These are phyloP conservation scores for Dolichopus griseipennis DNA, from an alignment of 2,888 invertebrate genomes.

Conservation along the genomic window DNA sequence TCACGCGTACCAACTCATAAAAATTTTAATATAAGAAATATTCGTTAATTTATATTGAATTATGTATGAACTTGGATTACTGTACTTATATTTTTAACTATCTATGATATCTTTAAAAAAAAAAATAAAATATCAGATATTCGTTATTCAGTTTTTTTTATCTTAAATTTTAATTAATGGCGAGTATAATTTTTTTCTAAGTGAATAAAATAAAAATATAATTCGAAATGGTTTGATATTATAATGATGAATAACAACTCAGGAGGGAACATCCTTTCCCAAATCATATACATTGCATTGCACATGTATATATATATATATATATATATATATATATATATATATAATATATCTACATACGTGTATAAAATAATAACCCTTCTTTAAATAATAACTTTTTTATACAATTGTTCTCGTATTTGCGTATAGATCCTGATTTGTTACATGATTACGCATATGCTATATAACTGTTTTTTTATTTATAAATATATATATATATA, in stretches of 20 bases:
- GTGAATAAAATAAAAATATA: neutral
- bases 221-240: neutral
- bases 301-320: neutral
- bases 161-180: too few relatives aligned
- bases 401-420: neutral
- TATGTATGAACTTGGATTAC: too few relatives aligned
- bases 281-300: neutral
- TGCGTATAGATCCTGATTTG: neutral
- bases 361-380: too few relatives aligned
- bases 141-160: too few relatives aligned
- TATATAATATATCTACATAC: neutral
- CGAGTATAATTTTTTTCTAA: too few relatives aligned
- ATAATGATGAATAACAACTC: neutral
- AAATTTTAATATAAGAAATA: too few relatives aligned
- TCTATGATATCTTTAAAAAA: too few relatives aligned
- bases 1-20: too few relatives aligned
- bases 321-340: neutral
- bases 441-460: constrained; percentile 1
- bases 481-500: neutral
- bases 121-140: too few relatives aligned
- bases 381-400: too few relatives aligned
- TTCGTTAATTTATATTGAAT: too few relatives aligned
- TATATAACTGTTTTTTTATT: neutral
- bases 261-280: constrained; percentile 1
- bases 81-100: too few relatives aligned